Evolutionary conservation across 2,797 vertebrate species (phyloP), one percentile per base, ranked within the genome.

Genomic region (Garrulus glandarius): DNA sequence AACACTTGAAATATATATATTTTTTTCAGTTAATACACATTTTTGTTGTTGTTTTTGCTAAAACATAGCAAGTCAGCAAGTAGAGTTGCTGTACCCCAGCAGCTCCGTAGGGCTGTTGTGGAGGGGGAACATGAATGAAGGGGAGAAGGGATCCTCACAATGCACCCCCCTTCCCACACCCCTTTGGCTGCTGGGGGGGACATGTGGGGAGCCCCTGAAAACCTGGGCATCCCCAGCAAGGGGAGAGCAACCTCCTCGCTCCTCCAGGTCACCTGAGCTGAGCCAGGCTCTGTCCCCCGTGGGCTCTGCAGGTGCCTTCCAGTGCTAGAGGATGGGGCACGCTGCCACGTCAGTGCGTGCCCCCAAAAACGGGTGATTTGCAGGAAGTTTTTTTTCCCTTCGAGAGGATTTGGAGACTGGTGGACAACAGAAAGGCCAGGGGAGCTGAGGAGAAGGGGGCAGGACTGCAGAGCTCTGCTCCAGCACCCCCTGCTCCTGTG

Each of bases 11-110:
- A 97, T 95, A 95, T 24, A 70, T 88, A 8, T 13, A 5, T 57
- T 24, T 78, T 82, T 91, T 92, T 95, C 93, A 95, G 94, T 94
- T 95, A 95, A 96, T 96, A 96, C 93, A 77, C 47, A 29, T 80
- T 46, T 83, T 15, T 19, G 64, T 19, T 49, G 26, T 90, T 67
- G 57, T 96, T 98, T 98, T 98, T 98, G 98, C 98, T 98, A 98
- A 97, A 97, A 97, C 82, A 96, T 93, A 98, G 98, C 98, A 98
- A 98, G 97, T 97, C 95, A 93, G 96, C 93, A 97, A 97, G 94
- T 96, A 84, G 93, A 91, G 68, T 3, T 89, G 82, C 78, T 94
- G 95, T 78, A 59, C 74, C 94, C 78, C 92, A 93, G 36, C 95
- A 95, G 83, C 72, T 88, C 71, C 2, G 17, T 63, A 12, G 39